Evolutionary conservation across 2,797 vertebrate genomes (phyloP), one percentile per base, ranked within the genome.

Genomic region (Peromyscus aztecus): DNA sequence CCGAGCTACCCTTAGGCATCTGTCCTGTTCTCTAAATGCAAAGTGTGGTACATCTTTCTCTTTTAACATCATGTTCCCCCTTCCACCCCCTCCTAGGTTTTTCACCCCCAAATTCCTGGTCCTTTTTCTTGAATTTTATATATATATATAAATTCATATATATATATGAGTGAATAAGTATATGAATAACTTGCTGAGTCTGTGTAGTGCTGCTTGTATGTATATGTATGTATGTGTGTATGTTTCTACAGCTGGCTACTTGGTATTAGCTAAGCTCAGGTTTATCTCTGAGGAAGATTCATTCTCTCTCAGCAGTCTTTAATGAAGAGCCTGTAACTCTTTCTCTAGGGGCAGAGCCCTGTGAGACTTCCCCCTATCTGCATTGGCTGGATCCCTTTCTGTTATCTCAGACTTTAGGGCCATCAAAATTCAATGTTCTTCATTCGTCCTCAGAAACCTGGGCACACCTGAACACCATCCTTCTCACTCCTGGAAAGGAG

Each of bases 401-500:
- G 1, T 49, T 43, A 88, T 93, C 83, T 87, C 76, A 49, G 81
- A 49, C 76, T 57, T 63, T 34, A 67, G 94, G 59, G 2, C 55
- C 71, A 77, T 88, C 46, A 81, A 65, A 40, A 49, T 8, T 37
- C 89, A 69, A 77, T 95, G 34, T 23, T 91, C 88, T 61, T 43
- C 16, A 86, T 21, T 8, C 34, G 61, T 71, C 31, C 76, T 40
- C 34, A 84, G 77, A 80, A 92, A 81, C 19, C 67, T 67, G 27
- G 57, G 76, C 71, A 34, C 29, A 65, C 31, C 9, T 91, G 31
- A 75, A 9, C 27, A 16, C 17, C 13, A 21, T 34, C 52, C 49
- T 93, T 91, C 77, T 87, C 46, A 86, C 9, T 63, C 14, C 29
- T 57, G 34, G 78, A 63, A 95, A 93, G 87, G 43, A 78, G 43